A percentile compares a stretch with the other conserved stretches of the same genome.
These are phyloP conservation scores for Psilopsiagon aymara DNA, from an alignment of 2,113 vertebrate genomes.

Conservation along the genomic window DNA sequence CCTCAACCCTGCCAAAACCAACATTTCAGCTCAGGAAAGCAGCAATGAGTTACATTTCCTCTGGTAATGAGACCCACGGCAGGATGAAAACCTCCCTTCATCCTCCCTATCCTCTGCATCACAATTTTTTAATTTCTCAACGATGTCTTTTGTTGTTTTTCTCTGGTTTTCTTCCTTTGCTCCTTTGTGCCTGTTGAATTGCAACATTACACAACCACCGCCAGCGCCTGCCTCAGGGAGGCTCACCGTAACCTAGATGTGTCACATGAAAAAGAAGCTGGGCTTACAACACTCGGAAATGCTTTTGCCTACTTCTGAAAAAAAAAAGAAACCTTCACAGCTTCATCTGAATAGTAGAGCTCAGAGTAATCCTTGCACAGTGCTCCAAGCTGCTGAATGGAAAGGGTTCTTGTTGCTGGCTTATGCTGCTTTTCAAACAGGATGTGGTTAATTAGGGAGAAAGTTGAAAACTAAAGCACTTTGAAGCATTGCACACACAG, in stretches of 20 bases:
- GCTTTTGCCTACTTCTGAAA: background rate
- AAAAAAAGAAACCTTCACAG: background rate
- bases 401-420: background rate
- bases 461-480: background rate
- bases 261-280: conserved; percentile 46
- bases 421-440: background rate
- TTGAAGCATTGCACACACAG: background rate
- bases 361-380: background rate
- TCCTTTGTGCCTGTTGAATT: background rate
- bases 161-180: background rate
- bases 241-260: conserved; percentile 57
- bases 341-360: background rate
- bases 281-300: background rate
- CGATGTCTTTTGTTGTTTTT: background rate
- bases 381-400: background rate
- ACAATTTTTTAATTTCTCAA: conserved; percentile 11
- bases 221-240: background rate
- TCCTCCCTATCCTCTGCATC: background rate
- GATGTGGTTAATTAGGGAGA: background rate
- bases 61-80: background rate
- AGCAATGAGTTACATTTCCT: background rate
- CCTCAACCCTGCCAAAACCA: background rate
- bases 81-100: background rate
- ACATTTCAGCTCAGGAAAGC: background rate
- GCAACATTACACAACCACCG: background rate